Evolutionary conservation across 53 echinoderm and acorn worm genomes (phyloP), one percentile per base, ranked within the genome.

Genomic region (Luidia sarsii): DNA sequence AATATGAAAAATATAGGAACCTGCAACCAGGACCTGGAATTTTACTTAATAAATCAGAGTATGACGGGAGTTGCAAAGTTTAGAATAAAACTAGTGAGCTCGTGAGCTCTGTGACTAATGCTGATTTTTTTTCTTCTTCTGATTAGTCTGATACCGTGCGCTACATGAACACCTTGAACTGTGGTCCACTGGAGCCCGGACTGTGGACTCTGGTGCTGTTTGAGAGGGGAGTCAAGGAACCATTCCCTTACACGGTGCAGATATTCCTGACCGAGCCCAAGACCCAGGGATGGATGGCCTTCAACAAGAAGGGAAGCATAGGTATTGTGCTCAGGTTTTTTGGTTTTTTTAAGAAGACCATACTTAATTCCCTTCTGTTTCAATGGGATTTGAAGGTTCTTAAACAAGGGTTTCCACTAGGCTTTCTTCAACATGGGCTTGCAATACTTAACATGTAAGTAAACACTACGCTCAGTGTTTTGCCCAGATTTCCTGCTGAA

Each of bases 131-230:
- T 38, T 19, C 49, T 32, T 50, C 16, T 64, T 13, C 32, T 34
- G 50, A 62, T 15, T 75, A 95, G 95, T 92, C 95, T 37, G 95
- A 95, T 69, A 95, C 95, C 32, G 92, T 95, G 57, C 87, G 95
- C 34, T 95, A 87, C 82, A 87, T 95, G 66, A 95, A 95, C 82
- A 95, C 92, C 14, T 68, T 95, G 64, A 90, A 91, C 86, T 96
- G 97, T 84, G 97, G 94, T 48, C 79, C 86, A 61, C 45, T 96
- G 81, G 94, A 91, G 64, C 80, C 88, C 28, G 97, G 97, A 10
- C 91, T 93, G 24, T 96, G 97, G 97, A 96, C 91, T 18, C 56
- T 93, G 64, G 91, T 89, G 34, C 87, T 96, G 61, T 93, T 96
- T 57, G 88, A 96, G 87, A 70, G 90, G 52, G 90, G 88, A 55